Base-by-base conservation (phyloP, 2,888 invertebrate species). In the Rhamnusium bicolor region DNA sequence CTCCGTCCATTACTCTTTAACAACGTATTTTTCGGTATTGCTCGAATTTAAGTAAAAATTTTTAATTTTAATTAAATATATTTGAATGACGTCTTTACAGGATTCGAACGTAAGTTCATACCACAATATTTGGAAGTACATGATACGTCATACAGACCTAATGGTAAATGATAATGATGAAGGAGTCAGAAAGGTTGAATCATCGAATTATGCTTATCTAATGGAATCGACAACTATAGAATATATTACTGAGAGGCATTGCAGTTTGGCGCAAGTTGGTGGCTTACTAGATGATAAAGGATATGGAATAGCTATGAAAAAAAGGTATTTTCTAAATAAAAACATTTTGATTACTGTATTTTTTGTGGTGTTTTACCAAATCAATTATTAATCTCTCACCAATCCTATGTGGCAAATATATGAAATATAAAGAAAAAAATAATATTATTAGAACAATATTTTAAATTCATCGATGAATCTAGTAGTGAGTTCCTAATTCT, bases 151-250 rank as follows among this genome's bases (percentile, higher is more conserved):
- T 87, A 92, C 92, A 0, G 90, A 93, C 61, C 86, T 88, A 0
- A 89, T 91, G 87, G 90, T 92, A 0, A 60, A 82, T 0, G 90
- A 89, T 12, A 94, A 94, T 81, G 91, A 92, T 16, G 91, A 90
- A 74, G 96, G 95, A 0, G 90, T 94, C 1, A 85, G 88, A 19
- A 89, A 92, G 61, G 87, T 86, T 0, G 82, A 85, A 74, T 81
- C 69, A 0, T 85, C 86, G 73, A 86, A 87, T 82, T 97, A 96
- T 85, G 97, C 97, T 0, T 97, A 93, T 87, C 88, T 98, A 21
- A 96, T 96, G 95, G 98, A 98, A 87, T 96, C 96, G 0, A 94
- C 95, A 0, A 94, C 95, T 1, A 95, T 97, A 73, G 96, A 98
- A 85, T 98, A 96, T 86, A 92, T 93, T 82, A 92, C 92, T 58